Percentiles rank a stretch among this genome's conserved stretches.
Evolutionary conservation across 2,888 invertebrate genomes (phyloP).

Genomic region (Tholera decimalis): DNA sequence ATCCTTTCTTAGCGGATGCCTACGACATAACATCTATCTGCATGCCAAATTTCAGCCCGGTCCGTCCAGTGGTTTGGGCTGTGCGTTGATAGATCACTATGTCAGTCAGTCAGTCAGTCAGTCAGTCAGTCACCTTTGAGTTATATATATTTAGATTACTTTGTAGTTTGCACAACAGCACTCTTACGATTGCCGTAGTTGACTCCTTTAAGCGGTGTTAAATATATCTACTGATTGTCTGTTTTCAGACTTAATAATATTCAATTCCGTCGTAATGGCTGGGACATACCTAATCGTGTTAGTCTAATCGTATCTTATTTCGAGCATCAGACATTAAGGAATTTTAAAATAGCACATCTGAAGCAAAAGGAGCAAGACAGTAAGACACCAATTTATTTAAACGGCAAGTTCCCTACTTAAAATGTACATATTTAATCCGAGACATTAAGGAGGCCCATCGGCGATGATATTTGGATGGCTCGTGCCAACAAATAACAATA

Average conservation of each 20-base stretch:
- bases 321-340: conserved; percentile 35
- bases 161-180: conserved; percentile 7
- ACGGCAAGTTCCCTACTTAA: conserved; percentile 66
- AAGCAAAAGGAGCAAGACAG: conserved; percentile 49
- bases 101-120: no score
- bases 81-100: no score
- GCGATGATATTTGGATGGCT: conserved; percentile 69
- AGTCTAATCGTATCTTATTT: conserved; percentile 30
- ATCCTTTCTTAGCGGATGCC: no score
- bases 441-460: conserved; percentile 53
- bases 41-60: no score
- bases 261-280: conserved; percentile 17
- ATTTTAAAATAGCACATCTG: conserved; percentile 49
- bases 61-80: no score
- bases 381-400: conserved; percentile 63
- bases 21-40: no score
- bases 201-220: background rate
- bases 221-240: conserved; percentile 18
- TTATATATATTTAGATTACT: conserved; percentile 29
- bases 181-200: conserved; percentile 23
- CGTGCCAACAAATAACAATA: conserved; percentile 75
- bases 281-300: conserved; percentile 14
- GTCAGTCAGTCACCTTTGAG: no score
- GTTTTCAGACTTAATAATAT: conserved; percentile 2
- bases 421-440: conserved; percentile 70